These are phyloP conservation scores for Allacma fusca DNA, from an alignment of 2,888 invertebrate species.

Conservation along the genomic window DNA sequence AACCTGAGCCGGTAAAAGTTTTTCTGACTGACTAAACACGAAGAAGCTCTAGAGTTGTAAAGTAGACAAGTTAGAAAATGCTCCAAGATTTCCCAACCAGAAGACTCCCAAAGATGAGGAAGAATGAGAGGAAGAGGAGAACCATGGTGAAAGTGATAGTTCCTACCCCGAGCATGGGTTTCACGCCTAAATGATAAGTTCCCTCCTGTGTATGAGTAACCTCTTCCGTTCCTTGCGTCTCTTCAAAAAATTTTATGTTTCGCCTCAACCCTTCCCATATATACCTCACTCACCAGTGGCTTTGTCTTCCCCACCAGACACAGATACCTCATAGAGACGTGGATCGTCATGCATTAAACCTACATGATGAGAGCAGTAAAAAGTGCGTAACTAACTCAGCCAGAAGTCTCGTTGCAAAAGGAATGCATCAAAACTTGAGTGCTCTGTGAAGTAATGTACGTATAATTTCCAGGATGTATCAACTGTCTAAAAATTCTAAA, in stretches of 20 bases:
- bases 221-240: conserved; percentile 9
- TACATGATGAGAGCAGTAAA: too few species aligned
- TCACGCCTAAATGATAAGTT: conserved; percentile 24
- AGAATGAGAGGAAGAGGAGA: conserved; percentile 3
- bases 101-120: background rate
- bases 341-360: too few species aligned
- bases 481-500: too few species aligned
- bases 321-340: too few species aligned
- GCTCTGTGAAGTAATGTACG: too few species aligned
- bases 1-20: conserved; percentile 23
- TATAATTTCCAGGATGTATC: too few species aligned
- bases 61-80: background rate
- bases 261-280: conserved; percentile 7
- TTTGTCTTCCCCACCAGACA: too few species aligned
- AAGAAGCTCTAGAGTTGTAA: background rate
- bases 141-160: conserved; percentile 19
- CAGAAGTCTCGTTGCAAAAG: too few species aligned
- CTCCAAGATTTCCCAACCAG: background rate
- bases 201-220: conserved; percentile 24
- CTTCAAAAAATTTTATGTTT: background rate
- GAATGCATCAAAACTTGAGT: too few species aligned
- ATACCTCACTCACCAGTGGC: too few species aligned
- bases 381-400: too few species aligned
- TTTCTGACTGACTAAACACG: conserved; percentile 17
- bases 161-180: background rate